A percentile compares a stretch with the other conserved stretches of the same genome.
phyloP scores from a whole-genome alignment of 2,797 vertebrate genomes.

The Lagorchestes hirsutus region DNA sequence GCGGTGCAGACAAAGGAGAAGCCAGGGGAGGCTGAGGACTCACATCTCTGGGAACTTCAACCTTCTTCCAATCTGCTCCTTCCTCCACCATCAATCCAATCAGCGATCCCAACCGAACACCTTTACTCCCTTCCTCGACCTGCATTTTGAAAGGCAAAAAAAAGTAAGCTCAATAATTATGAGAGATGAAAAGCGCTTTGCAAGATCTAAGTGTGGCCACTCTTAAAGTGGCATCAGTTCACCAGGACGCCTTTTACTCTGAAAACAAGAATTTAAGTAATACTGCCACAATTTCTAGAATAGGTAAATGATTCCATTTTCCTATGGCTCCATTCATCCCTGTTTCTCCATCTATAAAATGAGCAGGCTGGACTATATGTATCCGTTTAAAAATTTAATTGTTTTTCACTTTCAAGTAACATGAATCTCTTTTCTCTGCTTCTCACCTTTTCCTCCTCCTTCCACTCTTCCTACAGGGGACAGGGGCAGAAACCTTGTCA shows the following conservation, averaged over 20 bases:
- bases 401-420: background rate
- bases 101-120: constrained; percentile 91
- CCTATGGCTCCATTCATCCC: background rate
- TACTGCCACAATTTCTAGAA: background rate
- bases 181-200: background rate
- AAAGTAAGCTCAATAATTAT: background rate
- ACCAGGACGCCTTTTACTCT: background rate
- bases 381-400: background rate
- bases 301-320: background rate
- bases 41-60: constrained; percentile 90
- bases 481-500: background rate
- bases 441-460: background rate
- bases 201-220: background rate
- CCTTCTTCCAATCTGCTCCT: constrained; percentile 96
- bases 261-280: background rate
- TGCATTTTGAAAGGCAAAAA: constrained; percentile 79
- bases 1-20: constrained; percentile 64
- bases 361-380: background rate
- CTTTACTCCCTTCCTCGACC: constrained; percentile 94
- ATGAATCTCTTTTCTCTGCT: background rate
- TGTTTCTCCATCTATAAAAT: background rate
- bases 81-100: constrained; percentile 96
- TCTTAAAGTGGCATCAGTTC: background rate
- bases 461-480: background rate
- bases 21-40: constrained; percentile 75